These are phyloP conservation scores for Diloba caeruleocephala DNA, from an alignment of 2,888 invertebrate genomes.

Conservation along the genomic window DNA sequence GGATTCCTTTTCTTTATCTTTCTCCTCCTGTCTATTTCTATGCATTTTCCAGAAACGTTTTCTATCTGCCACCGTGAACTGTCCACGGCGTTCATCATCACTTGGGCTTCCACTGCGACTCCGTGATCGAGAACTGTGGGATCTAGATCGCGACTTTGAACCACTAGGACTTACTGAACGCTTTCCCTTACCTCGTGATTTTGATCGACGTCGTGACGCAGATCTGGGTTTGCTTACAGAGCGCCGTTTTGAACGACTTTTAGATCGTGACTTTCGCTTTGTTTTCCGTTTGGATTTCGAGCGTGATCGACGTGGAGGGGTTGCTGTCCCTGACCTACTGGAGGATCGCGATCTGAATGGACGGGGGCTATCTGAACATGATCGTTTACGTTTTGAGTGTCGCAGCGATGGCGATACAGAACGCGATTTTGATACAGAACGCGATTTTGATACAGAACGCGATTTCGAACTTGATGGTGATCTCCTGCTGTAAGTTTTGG, in stretches of 20 bases:
- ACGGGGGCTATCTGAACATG: constrained; percentile 50
- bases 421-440: constrained; percentile 67
- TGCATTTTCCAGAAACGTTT: constrained; percentile 84
- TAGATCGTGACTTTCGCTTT: constrained; percentile 66
- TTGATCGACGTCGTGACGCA: constrained; percentile 62
- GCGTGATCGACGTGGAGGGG: constrained; percentile 61
- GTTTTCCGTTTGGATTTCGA: constrained; percentile 64
- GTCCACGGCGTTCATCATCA: constrained; percentile 81
- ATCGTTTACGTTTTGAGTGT: constrained; percentile 57
- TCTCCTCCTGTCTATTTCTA: constrained; percentile 71
- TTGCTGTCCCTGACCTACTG: constrained; percentile 60
- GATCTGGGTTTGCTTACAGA: constrained; percentile 62
- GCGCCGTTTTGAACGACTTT: constrained; percentile 66
- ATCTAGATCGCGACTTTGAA: constrained; percentile 66
- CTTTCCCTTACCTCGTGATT: constrained; percentile 63
- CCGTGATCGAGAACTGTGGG: constrained; percentile 65
- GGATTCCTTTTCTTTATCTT: constrained; percentile 61
- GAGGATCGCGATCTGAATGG: constrained; percentile 63
- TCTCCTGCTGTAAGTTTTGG: constrained; percentile 77
- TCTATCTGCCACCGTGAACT: constrained; percentile 83
- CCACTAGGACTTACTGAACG: constrained; percentile 53
- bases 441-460: constrained; percentile 67
- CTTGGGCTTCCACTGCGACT: constrained; percentile 72
- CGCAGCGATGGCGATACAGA: constrained; percentile 64
- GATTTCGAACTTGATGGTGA: constrained; percentile 74